Base-by-base conservation (phyloP, 1,140 invertebrate species). In the Monochamus saltuarius region DNA sequence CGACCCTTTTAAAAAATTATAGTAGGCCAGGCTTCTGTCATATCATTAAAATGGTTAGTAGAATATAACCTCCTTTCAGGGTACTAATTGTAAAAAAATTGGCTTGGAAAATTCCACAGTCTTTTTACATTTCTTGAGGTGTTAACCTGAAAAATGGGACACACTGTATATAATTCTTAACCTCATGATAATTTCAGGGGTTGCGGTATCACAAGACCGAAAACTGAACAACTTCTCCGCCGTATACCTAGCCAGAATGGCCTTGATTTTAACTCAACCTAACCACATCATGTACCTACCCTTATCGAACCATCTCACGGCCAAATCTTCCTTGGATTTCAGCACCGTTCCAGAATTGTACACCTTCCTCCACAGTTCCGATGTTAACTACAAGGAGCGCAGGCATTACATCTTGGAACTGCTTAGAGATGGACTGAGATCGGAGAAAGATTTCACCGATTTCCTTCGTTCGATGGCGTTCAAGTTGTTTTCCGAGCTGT, bases 281-380 rank as follows among this genome's bases (percentile, higher is more conserved):
- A 77, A 81, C 7, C 80, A 90, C 66, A 80, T 83, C 1, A 78
- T 92, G 59, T 91, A 88, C 68, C 77, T 78, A 51, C 80, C 85
- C 2, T 73, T 91, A 0, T 85, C 87, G 51, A 82, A 83, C 50
- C 91, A 89, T 75, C 72, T 92, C 7, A 82, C 87, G 68, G 84
- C 87, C 0, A 90, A 89, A 74, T 81, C 85, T 35, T 77, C 80
- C 8, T 73, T 90, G 4, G 84, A 90, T 72, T 75, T 90, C 1
- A 80, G 80, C 3, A 81, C 83, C n/a, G 84, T 91, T n/a, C 89
- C 90, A 4, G 90, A 91, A 75, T 85, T 91, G 59, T 81, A 89
- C 34, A 85, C 84, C 53, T 80, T 91, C 10, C 85, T 90, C 60
- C 85, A 90, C 61, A 88, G 85, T 60, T 82, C 84, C 4, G 83